phyloP scores from a whole-genome alignment of 2,888 invertebrate genomes.

The Meteorus cinctellus region DNA sequence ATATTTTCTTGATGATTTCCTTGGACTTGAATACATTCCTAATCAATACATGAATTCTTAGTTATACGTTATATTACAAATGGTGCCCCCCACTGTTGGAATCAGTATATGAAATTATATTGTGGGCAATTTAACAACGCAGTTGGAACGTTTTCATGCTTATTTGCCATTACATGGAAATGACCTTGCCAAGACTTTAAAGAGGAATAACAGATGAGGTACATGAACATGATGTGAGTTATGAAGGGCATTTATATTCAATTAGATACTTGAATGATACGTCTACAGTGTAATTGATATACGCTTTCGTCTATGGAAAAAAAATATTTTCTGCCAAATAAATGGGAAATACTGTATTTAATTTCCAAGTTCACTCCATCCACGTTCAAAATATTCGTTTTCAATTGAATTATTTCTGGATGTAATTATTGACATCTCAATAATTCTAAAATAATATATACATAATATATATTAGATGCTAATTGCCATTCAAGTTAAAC shows the following conservation, averaged over 20 bases:
- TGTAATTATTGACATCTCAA: neutral
- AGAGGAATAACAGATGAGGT: conserved; percentile 29
- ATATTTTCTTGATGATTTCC: neutral
- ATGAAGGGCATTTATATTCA: conserved; percentile 49
- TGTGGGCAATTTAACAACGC: conserved; percentile 48
- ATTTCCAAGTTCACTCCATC: too few species aligned
- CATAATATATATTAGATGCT: too few species aligned
- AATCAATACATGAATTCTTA: neutral
- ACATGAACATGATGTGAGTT: conserved; percentile 46
- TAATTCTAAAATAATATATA: too few species aligned
- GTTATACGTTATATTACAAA: neutral
- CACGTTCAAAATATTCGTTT: neutral
- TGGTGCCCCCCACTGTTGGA: neutral
- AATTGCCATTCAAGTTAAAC: neutral
- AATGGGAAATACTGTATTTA: neutral
- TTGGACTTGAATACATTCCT: neutral
- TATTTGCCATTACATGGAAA: conserved; percentile 67
- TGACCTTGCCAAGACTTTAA: conserved; percentile 70
- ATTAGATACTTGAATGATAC: conserved; percentile 45
- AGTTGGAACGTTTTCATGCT: conserved; percentile 65
- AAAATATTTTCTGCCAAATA: neutral
- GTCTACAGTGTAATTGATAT: conserved; percentile 31
- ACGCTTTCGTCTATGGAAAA: neutral
- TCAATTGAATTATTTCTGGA: neutral
- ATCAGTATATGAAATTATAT: neutral